Base-by-base conservation (phyloP, 2,113 vertebrate species). In the Sterna hirundo region DNA sequence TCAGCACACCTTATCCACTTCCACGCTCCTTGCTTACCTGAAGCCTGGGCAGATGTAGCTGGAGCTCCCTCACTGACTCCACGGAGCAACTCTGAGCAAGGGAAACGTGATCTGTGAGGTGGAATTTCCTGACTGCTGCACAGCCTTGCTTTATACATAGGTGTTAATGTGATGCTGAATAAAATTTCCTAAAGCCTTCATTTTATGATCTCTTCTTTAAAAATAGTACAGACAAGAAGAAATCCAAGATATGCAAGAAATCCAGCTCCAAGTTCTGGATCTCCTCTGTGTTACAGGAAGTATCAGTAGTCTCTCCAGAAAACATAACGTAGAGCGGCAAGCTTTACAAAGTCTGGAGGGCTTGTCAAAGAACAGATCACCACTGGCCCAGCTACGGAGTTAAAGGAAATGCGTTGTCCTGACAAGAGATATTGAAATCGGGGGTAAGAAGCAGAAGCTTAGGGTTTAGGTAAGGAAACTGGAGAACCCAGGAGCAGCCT, bases 71-170 rank as follows among this genome's bases (percentile, higher is more conserved):
- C 0, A 0, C 47, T 47, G 72, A 26, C 69, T 82, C 74, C 10
- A 13, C 2, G 1, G 20, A 84, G 52, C 29, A 34, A 8, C 58
- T 87, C 84, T 13, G 74, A 82, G n/a, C 14, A 13, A 69, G 40
- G 22, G 84, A 85, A 94, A 91, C 5, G 4, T 0, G 26, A 92
- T 85, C 87, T 46, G 49, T 2, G 2, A 82, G 49, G 55, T 91
- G 60, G 83, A 88, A 86, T 91, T 96, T 94, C 88, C 86, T 93
- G 76, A 58, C 72, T 81, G 49, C 64, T 75, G 62, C 58, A 61
- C 74, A 77, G n/a, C 44, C 18, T 72, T 61, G 29, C 34, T 71
- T 94, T 91, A 66, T 44, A 36, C 30, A 11, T 16, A 26, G 34
- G 27, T 57, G 71, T 88, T 65, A 88, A 83, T 2, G 27, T 32